Evolutionary conservation across 2,888 invertebrate genomes (phyloP).

Genomic region (Homarus gammarus): DNA sequence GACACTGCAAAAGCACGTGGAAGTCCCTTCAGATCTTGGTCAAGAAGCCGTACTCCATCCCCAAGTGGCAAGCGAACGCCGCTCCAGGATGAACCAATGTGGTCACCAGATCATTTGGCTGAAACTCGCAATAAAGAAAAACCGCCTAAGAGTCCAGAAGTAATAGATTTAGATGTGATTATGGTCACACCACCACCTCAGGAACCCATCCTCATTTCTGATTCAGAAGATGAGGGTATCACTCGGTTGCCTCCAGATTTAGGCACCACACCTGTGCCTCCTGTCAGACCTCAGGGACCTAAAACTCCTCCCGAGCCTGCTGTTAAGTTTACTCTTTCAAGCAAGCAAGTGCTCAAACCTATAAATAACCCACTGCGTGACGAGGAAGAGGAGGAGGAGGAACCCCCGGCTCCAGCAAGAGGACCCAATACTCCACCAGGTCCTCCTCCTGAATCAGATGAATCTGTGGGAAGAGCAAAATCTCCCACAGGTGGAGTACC

Average conservation of each 20-base stretch:
- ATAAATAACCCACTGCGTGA: conserved; percentile 83
- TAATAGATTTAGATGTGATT: conserved; percentile 75
- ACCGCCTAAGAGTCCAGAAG: conserved; percentile 85
- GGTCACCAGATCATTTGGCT: conserved; percentile 85
- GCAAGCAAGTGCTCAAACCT: conserved; percentile 80
- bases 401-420: conserved; percentile 79
- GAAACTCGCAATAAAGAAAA: conserved; percentile 79
- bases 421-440: conserved; percentile 88
- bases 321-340: conserved; percentile 83
- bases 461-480: conserved; percentile 68
- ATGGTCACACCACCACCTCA: conserved; percentile 85
- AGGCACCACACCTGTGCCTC: conserved; percentile 66
- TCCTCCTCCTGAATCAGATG: conserved; percentile 78
- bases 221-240: conserved; percentile 84
- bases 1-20: conserved; percentile 62
- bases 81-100: conserved; percentile 77
- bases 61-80: conserved; percentile 73
- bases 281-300: conserved; percentile 81
- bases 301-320: conserved; percentile 88
- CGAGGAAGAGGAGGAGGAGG: conserved; percentile 82
- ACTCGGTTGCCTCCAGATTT: conserved; percentile 74
- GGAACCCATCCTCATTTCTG: conserved; percentile 90
- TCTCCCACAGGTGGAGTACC: conserved; percentile 65
- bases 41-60: conserved; percentile 62
- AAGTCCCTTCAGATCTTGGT: conserved; percentile 77